These are phyloP conservation scores for Chrysodeixis includens DNA, from an alignment of 2,888 invertebrate species.

Conservation along the genomic window DNA sequence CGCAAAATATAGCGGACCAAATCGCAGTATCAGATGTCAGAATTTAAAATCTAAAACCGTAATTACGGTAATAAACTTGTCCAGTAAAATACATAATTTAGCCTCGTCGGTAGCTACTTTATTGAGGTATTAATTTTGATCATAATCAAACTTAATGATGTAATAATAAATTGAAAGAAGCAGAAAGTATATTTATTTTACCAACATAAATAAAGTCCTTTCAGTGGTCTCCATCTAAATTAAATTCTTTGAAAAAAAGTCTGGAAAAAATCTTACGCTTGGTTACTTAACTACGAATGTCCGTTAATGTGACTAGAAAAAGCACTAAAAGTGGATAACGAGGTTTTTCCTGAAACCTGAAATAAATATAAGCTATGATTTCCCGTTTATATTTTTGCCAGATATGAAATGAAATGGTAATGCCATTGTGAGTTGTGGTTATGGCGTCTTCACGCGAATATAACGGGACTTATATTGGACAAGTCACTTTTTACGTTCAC, in stretches of 20 bases:
- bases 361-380: not conserved
- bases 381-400: not conserved
- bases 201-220: not conserved
- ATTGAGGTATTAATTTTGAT: constrained; percentile 35
- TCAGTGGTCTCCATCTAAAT: not conserved
- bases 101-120: constrained; percentile 21
- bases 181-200: not conserved
- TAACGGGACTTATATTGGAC: not conserved
- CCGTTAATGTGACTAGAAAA: not conserved
- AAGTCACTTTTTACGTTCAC: not conserved
- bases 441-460: constrained; percentile 1
- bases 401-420: constrained; percentile 2
- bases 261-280: not conserved
- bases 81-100: constrained; percentile 30
- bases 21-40: constrained; percentile 30
- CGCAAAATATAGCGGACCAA: constrained; percentile 18
- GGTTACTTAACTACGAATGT: too few species aligned
- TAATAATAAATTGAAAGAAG: constrained; percentile 18
- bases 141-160: constrained; percentile 31
- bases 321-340: not conserved
- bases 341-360: not conserved
- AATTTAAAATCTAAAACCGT: constrained; percentile 31
- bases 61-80: constrained; percentile 37
- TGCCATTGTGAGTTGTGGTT: constrained; percentile 4
- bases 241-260: not conserved